These are phyloP conservation scores for Grallaria varia DNA, from an alignment of 2,113 vertebrate genomes.

Conservation along the genomic window DNA sequence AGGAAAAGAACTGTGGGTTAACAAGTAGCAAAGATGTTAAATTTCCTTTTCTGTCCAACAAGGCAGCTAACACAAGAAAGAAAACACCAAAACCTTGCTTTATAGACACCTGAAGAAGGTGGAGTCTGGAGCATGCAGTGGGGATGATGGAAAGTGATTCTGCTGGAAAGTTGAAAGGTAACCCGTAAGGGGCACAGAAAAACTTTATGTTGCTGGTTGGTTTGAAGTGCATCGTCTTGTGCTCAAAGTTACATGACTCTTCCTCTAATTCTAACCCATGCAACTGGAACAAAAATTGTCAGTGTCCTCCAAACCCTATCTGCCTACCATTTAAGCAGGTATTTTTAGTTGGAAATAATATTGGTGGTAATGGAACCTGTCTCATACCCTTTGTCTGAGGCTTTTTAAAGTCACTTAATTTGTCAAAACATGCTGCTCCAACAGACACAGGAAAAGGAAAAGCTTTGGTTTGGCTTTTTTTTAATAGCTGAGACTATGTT, in stretches of 20 bases:
- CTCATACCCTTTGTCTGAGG: background rate
- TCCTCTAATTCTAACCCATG: background rate
- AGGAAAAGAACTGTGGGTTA: background rate
- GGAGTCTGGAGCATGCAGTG: background rate
- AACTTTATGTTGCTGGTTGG: background rate
- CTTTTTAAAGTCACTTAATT: background rate
- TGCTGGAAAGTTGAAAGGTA: background rate
- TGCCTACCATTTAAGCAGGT: background rate
- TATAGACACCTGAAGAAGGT: background rate
- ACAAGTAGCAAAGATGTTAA: background rate
- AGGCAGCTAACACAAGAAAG: background rate
- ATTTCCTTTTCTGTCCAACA: background rate
- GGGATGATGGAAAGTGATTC: background rate
- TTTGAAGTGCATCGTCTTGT: background rate
- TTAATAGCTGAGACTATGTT: background rate
- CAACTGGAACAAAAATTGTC: background rate
- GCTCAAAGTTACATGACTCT: background rate
- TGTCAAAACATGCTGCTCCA: background rate
- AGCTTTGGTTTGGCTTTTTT: rapidly evolving
- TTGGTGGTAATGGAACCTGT: background rate
- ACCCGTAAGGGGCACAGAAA: background rate
- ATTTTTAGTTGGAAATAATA: background rate
- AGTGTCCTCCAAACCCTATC: background rate
- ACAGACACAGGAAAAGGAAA: background rate
- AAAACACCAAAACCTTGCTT: background rate